Evolutionary conservation across 2,113 vertebrate species (phyloP).

Genomic region (Oryzias javanicus): DNA sequence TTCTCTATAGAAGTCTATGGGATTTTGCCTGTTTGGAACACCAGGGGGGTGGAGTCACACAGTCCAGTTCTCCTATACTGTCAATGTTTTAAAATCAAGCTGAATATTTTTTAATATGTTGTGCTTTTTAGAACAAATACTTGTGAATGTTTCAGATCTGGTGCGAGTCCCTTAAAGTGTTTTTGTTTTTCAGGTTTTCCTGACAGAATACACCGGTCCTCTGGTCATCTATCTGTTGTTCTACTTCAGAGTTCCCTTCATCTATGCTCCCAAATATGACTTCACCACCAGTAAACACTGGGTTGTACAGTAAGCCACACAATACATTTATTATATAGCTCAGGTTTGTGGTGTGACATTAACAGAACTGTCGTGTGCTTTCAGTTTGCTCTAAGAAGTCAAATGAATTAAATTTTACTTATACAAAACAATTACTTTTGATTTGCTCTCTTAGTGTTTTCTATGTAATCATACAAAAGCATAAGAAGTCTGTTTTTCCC

Average conservation of each 20-base stretch:
- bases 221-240: slow-evolving; percentile 90
- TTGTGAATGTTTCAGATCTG: neutral
- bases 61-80: no score
- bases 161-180: neutral
- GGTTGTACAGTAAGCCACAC: slow-evolving; percentile 86
- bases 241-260: slow-evolving; percentile 91
- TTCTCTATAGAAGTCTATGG: no score
- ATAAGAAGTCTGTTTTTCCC: no score
- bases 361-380: neutral
- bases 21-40: no score
- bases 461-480: no score
- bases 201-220: slow-evolving; percentile 88
- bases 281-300: slow-evolving; percentile 90
- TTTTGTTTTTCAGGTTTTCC: slow-evolving; percentile 80
- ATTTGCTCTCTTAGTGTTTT: no score
- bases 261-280: slow-evolving; percentile 87
- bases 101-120: no score
- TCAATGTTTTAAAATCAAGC: no score
- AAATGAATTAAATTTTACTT: no score
- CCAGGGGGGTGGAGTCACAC: no score
- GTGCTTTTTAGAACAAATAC: neutral
- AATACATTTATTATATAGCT: neutral
- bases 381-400: neutral
- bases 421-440: no score
- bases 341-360: neutral